Evolutionary conservation across 2,797 vertebrate genomes (phyloP).

Genomic region (Tapirus indicus): DNA sequence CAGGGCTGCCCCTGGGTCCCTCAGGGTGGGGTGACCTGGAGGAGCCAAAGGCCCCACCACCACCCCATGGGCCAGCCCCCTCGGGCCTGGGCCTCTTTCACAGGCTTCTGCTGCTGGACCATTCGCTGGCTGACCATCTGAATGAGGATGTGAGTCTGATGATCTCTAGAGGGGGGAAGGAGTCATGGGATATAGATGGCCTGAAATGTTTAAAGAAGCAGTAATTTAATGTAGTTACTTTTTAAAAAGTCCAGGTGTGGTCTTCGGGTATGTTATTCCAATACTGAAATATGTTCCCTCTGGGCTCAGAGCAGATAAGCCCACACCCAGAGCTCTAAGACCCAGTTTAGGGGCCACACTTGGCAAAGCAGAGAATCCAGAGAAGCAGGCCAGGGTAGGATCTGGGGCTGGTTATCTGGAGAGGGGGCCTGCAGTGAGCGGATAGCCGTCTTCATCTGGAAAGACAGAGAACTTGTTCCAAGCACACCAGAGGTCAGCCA

Average conservation of each 20-base stretch:
- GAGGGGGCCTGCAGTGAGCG: not conserved
- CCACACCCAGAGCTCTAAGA: not conserved
- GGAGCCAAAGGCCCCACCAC: not conserved
- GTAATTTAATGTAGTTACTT: not conserved
- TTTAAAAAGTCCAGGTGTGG: not conserved
- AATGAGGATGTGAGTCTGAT: conserved; percentile 86
- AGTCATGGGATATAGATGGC: not conserved
- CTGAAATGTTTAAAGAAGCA: conserved; percentile 24
- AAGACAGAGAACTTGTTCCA: not conserved
- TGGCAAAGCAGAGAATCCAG: conserved; percentile 27
- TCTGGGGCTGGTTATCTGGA: not conserved
- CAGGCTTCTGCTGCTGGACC: conserved; percentile 86
- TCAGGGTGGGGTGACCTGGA: conserved; percentile 42
- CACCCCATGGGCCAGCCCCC: conserved; percentile 30
- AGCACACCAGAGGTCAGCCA: not conserved
- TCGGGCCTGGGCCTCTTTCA: conserved; percentile 86
- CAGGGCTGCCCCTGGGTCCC: conserved; percentile 59
- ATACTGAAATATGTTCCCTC: not conserved
- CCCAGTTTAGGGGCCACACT: not conserved
- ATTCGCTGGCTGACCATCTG: conserved; percentile 85
- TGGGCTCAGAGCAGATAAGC: not conserved
- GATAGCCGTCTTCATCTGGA: not conserved
- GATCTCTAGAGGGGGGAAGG: not conserved
- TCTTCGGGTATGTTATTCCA: not conserved
- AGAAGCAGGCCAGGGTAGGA: not conserved